Base-by-base conservation (phyloP, 1,140 invertebrate genomes). In the Leptinotarsa lineolata region DNA sequence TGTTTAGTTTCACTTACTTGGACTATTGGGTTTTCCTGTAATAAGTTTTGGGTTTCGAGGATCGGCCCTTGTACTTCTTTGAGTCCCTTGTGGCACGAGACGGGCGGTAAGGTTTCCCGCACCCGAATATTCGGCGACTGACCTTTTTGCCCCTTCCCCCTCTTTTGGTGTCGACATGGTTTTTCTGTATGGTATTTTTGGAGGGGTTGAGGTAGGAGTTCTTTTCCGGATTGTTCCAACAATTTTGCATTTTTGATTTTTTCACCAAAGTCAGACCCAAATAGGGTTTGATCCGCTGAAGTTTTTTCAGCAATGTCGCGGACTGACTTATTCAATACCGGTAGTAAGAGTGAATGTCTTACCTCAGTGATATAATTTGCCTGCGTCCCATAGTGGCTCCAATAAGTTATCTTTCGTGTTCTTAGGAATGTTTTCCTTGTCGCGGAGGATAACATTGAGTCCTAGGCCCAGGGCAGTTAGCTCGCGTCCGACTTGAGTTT, bases 241-340 rank as follows among this genome's bases (percentile, higher is more conserved):
- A 44, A 18, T 44, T 68, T 68, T 8, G 39, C 22, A 1, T 68
- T 44, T 21, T 45, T 68, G 8, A 68, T 21, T 54, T n/a, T 68
- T 12, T 68, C 39, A 6, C 67, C 67, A 16, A 68, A 68, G 18
- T 68, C 67, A 12, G 67, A 8, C 6, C 67, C 67, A n/a, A 68
- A 68, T 45, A 45, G 6, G 8, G 39, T 30, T 30, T 22, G 39
- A 6, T 54, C 6, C n/a, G 67, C 22, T 45, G 21, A 30, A 12
- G 67, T 45, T 68, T 45, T 68, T 45, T 68, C 24, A 4, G 39
- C 30, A 20, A 44, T 68, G 16, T 68, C 67, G 11, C 45, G 21
- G 16, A 68, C n/a, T 18, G 67, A 68, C 16, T 68, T 18, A 12
- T 44, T 68, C 39, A 68, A 20, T n/a, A 13, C 18, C 13, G 67